Evolutionary conservation across 2,113 vertebrate species (phyloP), one percentile per base, ranked within the genome.

Genomic region (Aspidoscelis tigris): DNA sequence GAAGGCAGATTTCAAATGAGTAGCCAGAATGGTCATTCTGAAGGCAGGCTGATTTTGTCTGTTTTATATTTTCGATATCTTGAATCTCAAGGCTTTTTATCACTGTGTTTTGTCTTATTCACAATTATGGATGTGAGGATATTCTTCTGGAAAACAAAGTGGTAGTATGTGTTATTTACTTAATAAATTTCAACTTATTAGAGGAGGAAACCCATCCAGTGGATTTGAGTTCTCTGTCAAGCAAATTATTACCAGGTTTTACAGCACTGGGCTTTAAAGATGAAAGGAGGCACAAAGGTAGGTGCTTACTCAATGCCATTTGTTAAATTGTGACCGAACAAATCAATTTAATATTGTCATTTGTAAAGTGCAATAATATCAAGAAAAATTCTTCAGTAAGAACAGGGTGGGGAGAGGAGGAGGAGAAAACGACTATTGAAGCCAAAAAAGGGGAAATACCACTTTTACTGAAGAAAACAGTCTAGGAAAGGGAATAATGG

Each of bases 251-350:
- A 26, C 99, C 99, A 24, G 98, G 97, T 84, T 97, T 99, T 87
- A 98, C 98, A 39, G 97, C 98, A 0, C 80, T 99, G 82, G 98
- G 99, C 66, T 99, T 99, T 90, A 99, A 99, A 95, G 99, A 99
- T 74, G 99, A 99, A 90, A 94, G 98, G 61, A 97, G 98, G 91
- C 96, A 97, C 92, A 99, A 98, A 96, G 98, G 98, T 98, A 92
- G 89, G 68, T 74, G 47, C 33, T 14, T 76, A 50, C 79, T 6
- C 41, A 75, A 55, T 7, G 24, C 2, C 7, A 47, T 33, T 91
- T 39, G 33, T 33, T 33, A 33, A 33, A 33, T 33, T 33, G 33
- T 33, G 33, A 33, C 33, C 33, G 50, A 24, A 58, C 50, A 84
- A 39, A 33, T 16, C 26, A 39, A 33, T 16, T 20, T 74, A 12